Evolutionary conservation across 2,888 invertebrate species (phyloP).

Genomic region (Limulus polyphemus): DNA sequence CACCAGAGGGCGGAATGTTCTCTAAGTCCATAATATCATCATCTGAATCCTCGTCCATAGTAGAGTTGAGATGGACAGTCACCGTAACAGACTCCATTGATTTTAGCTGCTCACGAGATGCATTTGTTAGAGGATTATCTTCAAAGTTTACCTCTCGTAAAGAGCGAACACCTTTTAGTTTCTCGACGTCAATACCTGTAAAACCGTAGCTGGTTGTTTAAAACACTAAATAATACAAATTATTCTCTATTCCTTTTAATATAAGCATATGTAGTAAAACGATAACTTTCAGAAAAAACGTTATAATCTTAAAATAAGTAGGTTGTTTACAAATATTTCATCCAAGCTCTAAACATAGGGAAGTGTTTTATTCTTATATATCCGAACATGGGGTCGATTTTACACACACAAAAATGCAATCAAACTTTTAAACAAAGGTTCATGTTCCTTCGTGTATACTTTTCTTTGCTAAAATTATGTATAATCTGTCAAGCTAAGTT

Average conservation of each 20-base stretch:
- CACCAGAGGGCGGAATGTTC: background rate
- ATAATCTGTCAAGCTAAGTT: too few relatives aligned
- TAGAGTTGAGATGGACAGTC: background rate
- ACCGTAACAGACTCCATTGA: constrained; percentile 4
- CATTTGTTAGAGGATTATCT: constrained; percentile 16
- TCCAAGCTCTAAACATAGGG: too few relatives aligned
- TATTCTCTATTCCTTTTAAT: too few relatives aligned
- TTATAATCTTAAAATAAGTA: background rate
- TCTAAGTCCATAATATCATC: background rate
- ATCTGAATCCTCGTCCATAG: background rate
- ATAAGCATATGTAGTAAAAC: background rate
- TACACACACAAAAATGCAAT: too few relatives aligned
- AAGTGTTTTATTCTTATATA: too few relatives aligned
- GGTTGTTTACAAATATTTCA: background rate
- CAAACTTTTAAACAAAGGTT: too few relatives aligned
- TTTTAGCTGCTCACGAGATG: constrained; percentile 9
- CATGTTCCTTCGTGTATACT: too few relatives aligned
- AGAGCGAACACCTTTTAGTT: constrained; percentile 6
- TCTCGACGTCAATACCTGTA: constrained; percentile 16
- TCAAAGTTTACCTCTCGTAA: constrained; percentile 16
- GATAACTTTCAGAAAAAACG: background rate
- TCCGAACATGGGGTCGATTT: too few relatives aligned
- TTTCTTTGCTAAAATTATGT: too few relatives aligned
- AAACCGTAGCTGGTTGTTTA: background rate
- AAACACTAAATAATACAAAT: too few relatives aligned